These are phyloP conservation scores for Mus spicilegus DNA, from an alignment of 2,113 vertebrate species.

Conservation along the genomic window DNA sequence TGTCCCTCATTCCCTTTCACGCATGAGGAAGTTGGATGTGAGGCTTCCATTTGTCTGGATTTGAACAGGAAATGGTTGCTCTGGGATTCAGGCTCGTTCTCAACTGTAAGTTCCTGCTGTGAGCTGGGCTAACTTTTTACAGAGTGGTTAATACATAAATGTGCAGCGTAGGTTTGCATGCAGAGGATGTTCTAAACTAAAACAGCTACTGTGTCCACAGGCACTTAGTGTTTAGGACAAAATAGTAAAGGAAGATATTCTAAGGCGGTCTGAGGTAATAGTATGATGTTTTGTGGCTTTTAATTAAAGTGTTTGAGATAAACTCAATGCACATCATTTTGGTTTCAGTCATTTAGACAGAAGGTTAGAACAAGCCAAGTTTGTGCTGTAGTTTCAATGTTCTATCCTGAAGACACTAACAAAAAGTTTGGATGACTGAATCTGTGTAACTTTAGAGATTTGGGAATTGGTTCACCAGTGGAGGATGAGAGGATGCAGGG, in stretches of 20 bases:
- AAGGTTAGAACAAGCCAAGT: neutral
- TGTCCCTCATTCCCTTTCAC: too few relatives aligned
- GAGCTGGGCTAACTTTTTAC: neutral
- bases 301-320: neutral
- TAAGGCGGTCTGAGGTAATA: neutral
- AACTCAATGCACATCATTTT: neutral
- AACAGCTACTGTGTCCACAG: neutral
- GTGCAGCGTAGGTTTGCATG: neutral
- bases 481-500: neutral
- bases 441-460: neutral
- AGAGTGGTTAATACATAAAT: neutral
- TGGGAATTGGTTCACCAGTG: neutral
- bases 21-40: neutral
- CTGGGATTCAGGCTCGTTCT: neutral
- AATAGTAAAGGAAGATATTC: neutral
- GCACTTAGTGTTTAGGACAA: neutral
- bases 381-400: neutral
- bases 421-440: slow-evolving; percentile 35
- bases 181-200: neutral
- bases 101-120: neutral
- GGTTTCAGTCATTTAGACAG: neutral
- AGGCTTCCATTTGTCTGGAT: too few relatives aligned
- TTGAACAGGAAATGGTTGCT: neutral
- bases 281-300: neutral
- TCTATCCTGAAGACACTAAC: neutral